phyloP scores from a whole-genome alignment of 2,888 invertebrate genomes.

The Blera fallax region DNA sequence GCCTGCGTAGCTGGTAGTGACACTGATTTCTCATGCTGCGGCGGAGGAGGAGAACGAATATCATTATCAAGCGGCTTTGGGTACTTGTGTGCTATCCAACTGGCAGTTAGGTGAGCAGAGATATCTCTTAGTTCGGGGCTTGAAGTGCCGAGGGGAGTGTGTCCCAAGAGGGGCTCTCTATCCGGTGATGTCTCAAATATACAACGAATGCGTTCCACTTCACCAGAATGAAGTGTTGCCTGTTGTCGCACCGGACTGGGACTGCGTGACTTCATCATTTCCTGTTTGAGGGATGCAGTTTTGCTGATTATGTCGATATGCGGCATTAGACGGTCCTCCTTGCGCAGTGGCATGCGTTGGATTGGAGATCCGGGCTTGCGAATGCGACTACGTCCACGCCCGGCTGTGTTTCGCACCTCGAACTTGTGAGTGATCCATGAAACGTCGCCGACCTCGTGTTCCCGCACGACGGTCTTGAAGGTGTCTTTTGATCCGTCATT shows the following conservation, averaged over 20 bases:
- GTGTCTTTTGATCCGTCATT: constrained; percentile 83
- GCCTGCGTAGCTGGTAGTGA: constrained; percentile 35
- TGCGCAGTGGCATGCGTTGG: constrained; percentile 85
- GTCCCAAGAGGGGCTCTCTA: constrained; percentile 81
- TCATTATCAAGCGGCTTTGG: constrained; percentile 88
- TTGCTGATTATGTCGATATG: constrained; percentile 95
- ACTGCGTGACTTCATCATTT: constrained; percentile 78
- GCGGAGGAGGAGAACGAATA: constrained; percentile 39
- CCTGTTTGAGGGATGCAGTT: constrained; percentile 86
- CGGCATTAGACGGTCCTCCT: constrained; percentile 91
- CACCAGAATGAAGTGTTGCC: constrained; percentile 83
- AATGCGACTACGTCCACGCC: constrained; percentile 82
- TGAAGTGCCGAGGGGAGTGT: constrained; percentile 83
- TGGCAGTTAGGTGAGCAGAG: constrained; percentile 89
- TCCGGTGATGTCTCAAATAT: constrained; percentile 83
- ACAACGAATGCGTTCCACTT: constrained; percentile 88
- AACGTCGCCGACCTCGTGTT: constrained; percentile 84
- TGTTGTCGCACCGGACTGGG: constrained; percentile 75
- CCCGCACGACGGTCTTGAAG: constrained; percentile 82
- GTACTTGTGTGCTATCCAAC: constrained; percentile 91
- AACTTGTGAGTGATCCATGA: constrained; percentile 85
- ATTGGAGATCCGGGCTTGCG: constrained; percentile 85
- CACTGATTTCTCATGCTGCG: constrained; percentile 4
- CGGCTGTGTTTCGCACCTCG: constrained; percentile 82
- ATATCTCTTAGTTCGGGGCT: constrained; percentile 90